Base-by-base conservation (phyloP, 2,888 invertebrate species). In the Hyppa rectilinea region DNA sequence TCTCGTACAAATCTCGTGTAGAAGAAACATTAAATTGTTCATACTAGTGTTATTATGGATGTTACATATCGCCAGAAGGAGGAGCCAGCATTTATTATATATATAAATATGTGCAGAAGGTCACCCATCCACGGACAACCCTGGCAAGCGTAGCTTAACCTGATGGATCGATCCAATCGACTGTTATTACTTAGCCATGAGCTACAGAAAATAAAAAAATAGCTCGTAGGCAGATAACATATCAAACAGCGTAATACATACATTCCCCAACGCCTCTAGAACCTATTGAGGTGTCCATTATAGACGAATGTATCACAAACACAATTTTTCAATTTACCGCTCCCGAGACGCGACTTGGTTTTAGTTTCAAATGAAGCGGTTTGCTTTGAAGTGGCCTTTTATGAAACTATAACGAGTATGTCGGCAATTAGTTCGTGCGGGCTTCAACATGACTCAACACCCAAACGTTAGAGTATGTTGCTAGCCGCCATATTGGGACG, bases 331-430 rank as follows among this genome's bases (percentile, higher is more conserved):
- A 76, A 72, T 81, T 67, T 70, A 36, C 60, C 61, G 52, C 65
- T 38, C 53, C 64, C 55, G 47, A 71, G 40, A 31, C 34, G 64
- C 43, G 52, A 52, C 61, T 80, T 53, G 59, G 77, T 71, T 70
- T 75, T 64, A 75, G 62, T 81, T 76, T 70, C 64, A 79, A 82
- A 78, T 71, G 66, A 56, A 62, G 72, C 80, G 82, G 73, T 56
- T 71, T 47, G 59, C 83, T 85, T 85, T 84, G 82, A 84, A 76
- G 75, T 72, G 56, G 75, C 65, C 63, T 80, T 70, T 67, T 74
- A 81, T 73, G 68, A 83, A 81, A 71, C 72, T 60, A n/a, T n/a
- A 74, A 75, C 71, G 63, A 70, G 83, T 73, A 60, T 52, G 71
- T 72, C 34, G 73, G 69, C 84, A 85, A 85, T 84, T 84, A 84